A percentile compares a stretch with the other conserved stretches of the same genome.
These are phyloP conservation scores for Turdus rufiventris DNA, from an alignment of 2,113 vertebrate genomes.

Conservation along the genomic window DNA sequence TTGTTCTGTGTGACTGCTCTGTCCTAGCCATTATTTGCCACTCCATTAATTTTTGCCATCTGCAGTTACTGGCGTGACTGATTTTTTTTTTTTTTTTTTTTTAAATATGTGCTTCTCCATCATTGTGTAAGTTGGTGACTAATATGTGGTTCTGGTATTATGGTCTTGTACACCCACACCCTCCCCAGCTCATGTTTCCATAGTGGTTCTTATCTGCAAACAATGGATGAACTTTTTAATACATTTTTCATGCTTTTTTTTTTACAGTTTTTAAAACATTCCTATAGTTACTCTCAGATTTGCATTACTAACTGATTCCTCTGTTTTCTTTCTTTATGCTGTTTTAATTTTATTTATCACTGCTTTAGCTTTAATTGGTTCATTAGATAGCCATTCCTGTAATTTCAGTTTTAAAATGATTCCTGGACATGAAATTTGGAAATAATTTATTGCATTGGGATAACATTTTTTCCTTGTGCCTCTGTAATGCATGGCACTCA, in stretches of 20 bases:
- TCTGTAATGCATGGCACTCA: background rate
- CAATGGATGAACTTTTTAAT: background rate
- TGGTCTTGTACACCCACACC: background rate
- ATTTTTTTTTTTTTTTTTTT: background rate
- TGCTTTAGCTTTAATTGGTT: background rate
- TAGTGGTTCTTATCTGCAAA: background rate
- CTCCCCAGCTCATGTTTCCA: background rate
- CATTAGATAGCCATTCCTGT: background rate
- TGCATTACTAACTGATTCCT: background rate
- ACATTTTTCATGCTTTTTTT: background rate
- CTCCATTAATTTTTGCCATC: conserved; percentile 34
- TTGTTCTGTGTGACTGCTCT: conserved; percentile 50
- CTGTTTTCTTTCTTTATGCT: background rate
- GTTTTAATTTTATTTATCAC: background rate
- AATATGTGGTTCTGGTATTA: background rate
- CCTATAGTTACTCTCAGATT: background rate
- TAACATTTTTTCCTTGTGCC: background rate
- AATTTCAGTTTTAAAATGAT: background rate
- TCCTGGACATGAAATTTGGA: background rate
- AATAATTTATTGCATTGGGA: background rate
- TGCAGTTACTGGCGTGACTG: background rate
- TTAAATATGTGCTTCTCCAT: background rate
- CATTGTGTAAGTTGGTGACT: background rate
- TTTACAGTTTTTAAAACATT: background rate
- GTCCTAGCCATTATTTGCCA: conserved; percentile 34